Conservation (phyloP, 2,797 vertebrate species). For the Sebastes minor region DNA sequence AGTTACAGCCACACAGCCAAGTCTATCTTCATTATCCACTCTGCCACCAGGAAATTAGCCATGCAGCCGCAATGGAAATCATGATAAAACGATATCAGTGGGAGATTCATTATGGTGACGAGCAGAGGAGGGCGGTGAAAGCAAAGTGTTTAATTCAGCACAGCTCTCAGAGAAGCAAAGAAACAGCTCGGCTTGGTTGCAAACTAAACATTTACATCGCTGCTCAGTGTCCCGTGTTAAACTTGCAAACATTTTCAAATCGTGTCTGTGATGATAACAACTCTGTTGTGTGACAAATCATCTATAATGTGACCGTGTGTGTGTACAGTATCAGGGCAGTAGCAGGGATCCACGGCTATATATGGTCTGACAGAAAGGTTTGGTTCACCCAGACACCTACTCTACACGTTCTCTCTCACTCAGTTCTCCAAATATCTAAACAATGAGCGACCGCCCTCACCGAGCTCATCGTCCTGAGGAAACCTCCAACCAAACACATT, state of each 20-base stretch:
- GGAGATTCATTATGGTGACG: constrained; percentile 26
- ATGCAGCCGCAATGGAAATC: constrained; percentile 44
- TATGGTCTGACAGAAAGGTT: constrained; percentile 61
- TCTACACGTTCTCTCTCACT: constrained; percentile 12
- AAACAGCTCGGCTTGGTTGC: neutral
- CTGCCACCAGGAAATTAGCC: constrained; percentile 63
- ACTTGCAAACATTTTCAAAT: constrained; percentile 38
- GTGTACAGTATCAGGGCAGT: constrained; percentile 28
- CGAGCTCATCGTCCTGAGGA: neutral
- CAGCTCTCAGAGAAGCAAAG: constrained; percentile 16
- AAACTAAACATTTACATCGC: constrained; percentile 54
- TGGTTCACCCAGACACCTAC: constrained; percentile 35
- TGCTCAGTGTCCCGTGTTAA: constrained; percentile 17
- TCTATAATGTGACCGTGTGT: constrained; percentile 2
- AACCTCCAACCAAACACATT: neutral
- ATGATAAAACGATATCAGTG: constrained; percentile 43
- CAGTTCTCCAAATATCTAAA: constrained; percentile 42
- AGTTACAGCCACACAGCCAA: constrained; percentile 41
- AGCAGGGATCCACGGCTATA: constrained; percentile 68
- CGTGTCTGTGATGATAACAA: constrained; percentile 11
- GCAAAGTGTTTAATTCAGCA: constrained; percentile 5
- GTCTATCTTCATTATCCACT: constrained; percentile 68
- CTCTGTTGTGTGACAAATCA: constrained; percentile 37
- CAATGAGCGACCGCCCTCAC: neutral
- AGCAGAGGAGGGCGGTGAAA: constrained; percentile 4